Evolutionary conservation across 1,140 invertebrate genomes (phyloP).

Genomic region (Cyclina sinensis): DNA sequence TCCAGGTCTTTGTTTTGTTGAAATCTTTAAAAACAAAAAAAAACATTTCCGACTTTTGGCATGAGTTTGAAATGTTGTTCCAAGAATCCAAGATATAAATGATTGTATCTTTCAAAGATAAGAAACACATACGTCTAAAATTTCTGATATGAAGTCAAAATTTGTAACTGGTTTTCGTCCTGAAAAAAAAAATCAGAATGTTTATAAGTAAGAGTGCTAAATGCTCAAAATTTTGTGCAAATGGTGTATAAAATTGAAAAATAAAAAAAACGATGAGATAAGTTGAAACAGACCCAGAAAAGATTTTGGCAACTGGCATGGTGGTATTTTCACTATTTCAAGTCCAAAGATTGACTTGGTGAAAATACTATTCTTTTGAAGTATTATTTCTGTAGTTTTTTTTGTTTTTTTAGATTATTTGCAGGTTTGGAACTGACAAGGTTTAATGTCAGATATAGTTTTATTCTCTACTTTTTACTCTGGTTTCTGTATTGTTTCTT

Average conservation of each 20-base stretch:
- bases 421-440: no score
- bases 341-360: no score
- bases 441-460: no score
- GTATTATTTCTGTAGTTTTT: no score
- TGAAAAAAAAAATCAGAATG: not conserved
- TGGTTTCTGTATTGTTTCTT: no score
- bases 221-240: not conserved
- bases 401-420: no score
- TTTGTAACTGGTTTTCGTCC: not conserved
- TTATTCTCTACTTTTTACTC: no score
- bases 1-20: no score
- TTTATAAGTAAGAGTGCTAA: not conserved
- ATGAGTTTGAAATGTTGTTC: not conserved
- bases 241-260: conserved; percentile 13
- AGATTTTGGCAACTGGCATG: not conserved
- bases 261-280: not conserved
- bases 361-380: no score
- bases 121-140: not conserved
- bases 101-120: not conserved
- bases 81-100: not conserved
- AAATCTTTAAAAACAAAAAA: no score
- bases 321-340: no score
- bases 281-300: not conserved
- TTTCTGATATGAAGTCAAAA: not conserved
- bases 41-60: not conserved